Base-by-base conservation (phyloP, 2,888 invertebrate species). In the Polydrusus pterygomalis region DNA sequence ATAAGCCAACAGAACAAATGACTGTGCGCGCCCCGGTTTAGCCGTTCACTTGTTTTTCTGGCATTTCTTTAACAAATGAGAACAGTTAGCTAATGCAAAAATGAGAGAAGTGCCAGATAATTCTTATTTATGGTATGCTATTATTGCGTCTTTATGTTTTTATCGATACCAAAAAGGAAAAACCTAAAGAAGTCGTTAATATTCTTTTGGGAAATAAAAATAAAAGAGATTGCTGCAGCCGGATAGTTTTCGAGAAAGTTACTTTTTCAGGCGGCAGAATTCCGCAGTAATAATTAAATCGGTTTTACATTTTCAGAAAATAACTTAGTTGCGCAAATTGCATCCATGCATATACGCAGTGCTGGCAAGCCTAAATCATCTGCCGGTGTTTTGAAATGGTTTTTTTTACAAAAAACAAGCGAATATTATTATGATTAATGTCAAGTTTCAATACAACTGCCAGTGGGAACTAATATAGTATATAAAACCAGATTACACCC, bases 121-220 rank as follows among this genome's bases (percentile, higher is more conserved):
- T 56, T 70, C 64, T 75, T 71, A 77, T 77, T 77, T 77, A 77
- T 72, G 56, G 51, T 43, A 47, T 62, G 64, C 71, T 68, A 75
- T 77, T 75, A 77, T 77, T 77, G 72, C 77, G 56, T 75, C 71
- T 77, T 77, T 77, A 77, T 74, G 77, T 77, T 77, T 77, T 77
- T 73, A 77, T 77, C 73, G 77, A 77, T 73, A 77, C 47, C 70
- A 43, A 64, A 70, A 70, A 38, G 54, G 56, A 56, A 47, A 64
- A 58, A 49, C 56, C 45, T 68, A 64, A 73, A 64, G 71, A 30
- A 56, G 54, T 64, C 77, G 60, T 77, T 73, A 73, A 73, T 73
- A 65, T 72, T 73, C 71, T 73, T 67, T 67, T 38, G 58, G 74
- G 43, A 70, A 51, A 56, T 25, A 58, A 63, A 74, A 45, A 56